Conservation (phyloP, 2,888 invertebrate species). For the Taphrorychus bicolor region DNA sequence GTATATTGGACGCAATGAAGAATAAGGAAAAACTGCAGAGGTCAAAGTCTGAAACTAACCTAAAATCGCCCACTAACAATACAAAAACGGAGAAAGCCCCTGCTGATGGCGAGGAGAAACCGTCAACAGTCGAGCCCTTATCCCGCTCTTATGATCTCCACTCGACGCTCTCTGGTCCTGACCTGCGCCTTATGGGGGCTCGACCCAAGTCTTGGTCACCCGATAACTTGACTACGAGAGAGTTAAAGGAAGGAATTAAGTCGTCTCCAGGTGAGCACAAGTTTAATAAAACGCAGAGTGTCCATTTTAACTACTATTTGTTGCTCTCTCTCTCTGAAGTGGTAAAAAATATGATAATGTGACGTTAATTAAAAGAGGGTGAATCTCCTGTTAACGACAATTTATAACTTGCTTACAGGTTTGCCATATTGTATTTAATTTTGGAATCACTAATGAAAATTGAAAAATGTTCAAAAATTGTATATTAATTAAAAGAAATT, state of each 20-base stretch:
- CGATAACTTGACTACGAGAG: slow-evolving; percentile 69
- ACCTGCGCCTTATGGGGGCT: slow-evolving; percentile 54
- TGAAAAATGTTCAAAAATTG: too few relatives aligned
- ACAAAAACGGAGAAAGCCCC: slow-evolving; percentile 64
- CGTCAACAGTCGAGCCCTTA: slow-evolving; percentile 66
- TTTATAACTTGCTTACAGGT: too few relatives aligned
- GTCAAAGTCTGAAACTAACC: slow-evolving; percentile 91
- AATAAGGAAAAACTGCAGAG: slow-evolving; percentile 91
- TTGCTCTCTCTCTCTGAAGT: too few relatives aligned
- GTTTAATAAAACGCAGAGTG: too few relatives aligned
- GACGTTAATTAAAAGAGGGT: too few relatives aligned
- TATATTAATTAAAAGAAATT: too few relatives aligned
- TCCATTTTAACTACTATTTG: too few relatives aligned
- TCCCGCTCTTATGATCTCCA: slow-evolving; percentile 47
- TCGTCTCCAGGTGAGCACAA: slow-evolving; percentile 79
- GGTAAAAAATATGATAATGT: too few relatives aligned
- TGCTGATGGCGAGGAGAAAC: slow-evolving; percentile 64
- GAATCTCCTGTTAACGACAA: too few relatives aligned
- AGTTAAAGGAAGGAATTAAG: slow-evolving; percentile 60
- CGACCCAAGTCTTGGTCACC: slow-evolving; percentile 63
- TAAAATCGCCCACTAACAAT: slow-evolving; percentile 68
- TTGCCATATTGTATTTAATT: too few relatives aligned
- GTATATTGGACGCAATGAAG: slow-evolving; percentile 90
- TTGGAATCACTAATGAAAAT: too few relatives aligned
- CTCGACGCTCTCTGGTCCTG: slow-evolving; percentile 52